These are phyloP conservation scores for Characodon lateralis DNA, from an alignment of 2,797 vertebrate genomes.

Conservation along the genomic window DNA sequence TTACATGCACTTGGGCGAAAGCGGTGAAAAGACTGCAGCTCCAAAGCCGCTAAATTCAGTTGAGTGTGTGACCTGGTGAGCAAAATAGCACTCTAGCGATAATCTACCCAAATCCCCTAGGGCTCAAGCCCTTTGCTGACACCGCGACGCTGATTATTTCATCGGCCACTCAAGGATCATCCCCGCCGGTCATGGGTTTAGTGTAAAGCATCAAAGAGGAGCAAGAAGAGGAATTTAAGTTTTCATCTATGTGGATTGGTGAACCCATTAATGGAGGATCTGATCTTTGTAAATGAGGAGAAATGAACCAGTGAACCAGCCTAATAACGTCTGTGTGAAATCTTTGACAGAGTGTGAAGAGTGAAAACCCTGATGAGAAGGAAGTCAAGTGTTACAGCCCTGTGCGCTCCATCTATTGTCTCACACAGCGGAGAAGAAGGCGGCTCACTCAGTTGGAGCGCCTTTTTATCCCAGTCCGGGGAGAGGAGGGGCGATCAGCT, in stretches of 20 bases:
- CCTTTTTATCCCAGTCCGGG: slow-evolving; percentile 64
- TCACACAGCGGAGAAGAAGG: slow-evolving; percentile 35
- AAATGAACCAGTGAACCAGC: slow-evolving; percentile 19
- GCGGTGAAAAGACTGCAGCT: slow-evolving; percentile 60
- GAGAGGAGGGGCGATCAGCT: slow-evolving; percentile 76
- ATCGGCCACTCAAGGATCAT: slow-evolving; percentile 73
- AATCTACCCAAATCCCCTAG: slow-evolving; percentile 81
- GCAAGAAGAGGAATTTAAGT: slow-evolving; percentile 10
- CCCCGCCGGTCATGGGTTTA: slow-evolving; percentile 48
- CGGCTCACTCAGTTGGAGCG: slow-evolving; percentile 58
- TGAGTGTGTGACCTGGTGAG: slow-evolving; percentile 45
- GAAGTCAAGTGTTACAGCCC: slow-evolving; percentile 47
- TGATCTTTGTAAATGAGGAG: slow-evolving; percentile 15
- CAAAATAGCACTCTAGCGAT: slow-evolving; percentile 78
- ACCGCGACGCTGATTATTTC: slow-evolving; percentile 67
- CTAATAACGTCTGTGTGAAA: background rate
- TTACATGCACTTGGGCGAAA: slow-evolving; percentile 19
- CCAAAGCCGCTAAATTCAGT: slow-evolving; percentile 59
- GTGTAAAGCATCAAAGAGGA: slow-evolving; percentile 47
- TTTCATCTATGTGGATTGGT: slow-evolving; percentile 22
- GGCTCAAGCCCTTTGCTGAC: slow-evolving; percentile 65
- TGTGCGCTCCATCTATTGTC: slow-evolving; percentile 60
- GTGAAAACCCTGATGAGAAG: slow-evolving; percentile 9
- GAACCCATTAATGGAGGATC: slow-evolving; percentile 7
- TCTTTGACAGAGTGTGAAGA: background rate